Base-by-base conservation (phyloP, 2,888 invertebrate genomes). In the Hoplodrina ambigua region DNA sequence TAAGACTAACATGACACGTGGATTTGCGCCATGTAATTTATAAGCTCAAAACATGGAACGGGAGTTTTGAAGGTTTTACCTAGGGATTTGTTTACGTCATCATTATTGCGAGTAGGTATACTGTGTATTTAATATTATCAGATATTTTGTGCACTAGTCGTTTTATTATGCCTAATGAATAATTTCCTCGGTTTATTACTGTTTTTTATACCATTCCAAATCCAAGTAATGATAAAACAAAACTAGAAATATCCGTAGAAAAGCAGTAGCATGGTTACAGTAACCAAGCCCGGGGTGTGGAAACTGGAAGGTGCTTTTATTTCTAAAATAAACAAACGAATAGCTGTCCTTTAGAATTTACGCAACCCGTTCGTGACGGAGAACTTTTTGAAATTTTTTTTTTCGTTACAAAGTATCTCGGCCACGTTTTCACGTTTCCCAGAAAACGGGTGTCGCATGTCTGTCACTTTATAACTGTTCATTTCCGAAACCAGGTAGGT, bases 271-370 rank as follows among this genome's bases (percentile, higher is more conserved):
- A 49, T 83, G 75, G 83, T 66, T 5, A 61, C 62, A 66, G 49
- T 56, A 69, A 11, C 41, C 10, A 33, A 59, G 61, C 59, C 37
- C 57, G 49, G 72, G 70, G 72, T 70, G 75, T 60, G 59, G 68
- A 66, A 71, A 66, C 75, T 74, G 75, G 66, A 75, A 75, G 69
- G 69, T 75, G 70, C 62, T 75, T 69, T 81, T 72, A 79, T 82
- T 84, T 82, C 62, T 75, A 71, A 80, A 82, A 82, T 79, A 83
- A 75, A 76, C 74, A 81, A 83, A 75, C 65, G 72, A 81, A 81
- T 82, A 74, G 78, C 75, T 71, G 71, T 75, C 76, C 70, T 76
- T 72, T 76, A 83, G 61, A 74, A 78, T 83, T 75, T 69, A 69
- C 75, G 62, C 76, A 74, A 73, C 65, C 63, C 70, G 59, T 58